phyloP scores from a whole-genome alignment of 2,797 vertebrate genomes.

The Crotalus adamanteus region DNA sequence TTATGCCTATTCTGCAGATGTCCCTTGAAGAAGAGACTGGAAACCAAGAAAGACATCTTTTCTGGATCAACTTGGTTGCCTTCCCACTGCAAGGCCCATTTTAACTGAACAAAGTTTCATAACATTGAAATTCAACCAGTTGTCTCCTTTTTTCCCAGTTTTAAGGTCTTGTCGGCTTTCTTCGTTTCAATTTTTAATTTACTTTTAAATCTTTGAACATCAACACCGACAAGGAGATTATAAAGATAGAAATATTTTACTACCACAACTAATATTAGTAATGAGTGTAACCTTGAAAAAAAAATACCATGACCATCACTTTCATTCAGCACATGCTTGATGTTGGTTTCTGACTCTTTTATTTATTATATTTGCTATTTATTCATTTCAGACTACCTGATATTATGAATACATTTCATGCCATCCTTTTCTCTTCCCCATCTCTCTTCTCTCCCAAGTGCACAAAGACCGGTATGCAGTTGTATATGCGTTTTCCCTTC shows the following conservation, averaged over 20 bases:
- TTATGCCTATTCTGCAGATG: background rate
- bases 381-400: background rate
- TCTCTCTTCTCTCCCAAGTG: background rate
- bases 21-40: background rate
- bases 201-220: background rate
- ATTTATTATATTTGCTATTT: background rate
- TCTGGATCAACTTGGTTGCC: background rate
- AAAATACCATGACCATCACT: background rate
- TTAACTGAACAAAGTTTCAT: background rate
- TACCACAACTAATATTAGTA: background rate
- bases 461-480: conserved; percentile 5
- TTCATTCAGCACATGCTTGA: background rate
- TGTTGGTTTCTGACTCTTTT: background rate
- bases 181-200: background rate
- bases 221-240: background rate
- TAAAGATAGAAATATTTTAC: background rate
- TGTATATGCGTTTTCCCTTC: conserved; percentile 43
- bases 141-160: background rate
- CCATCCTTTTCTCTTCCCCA: background rate
- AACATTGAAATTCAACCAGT: background rate
- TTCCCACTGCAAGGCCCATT: background rate
- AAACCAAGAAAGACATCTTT: background rate
- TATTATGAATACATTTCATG: background rate
- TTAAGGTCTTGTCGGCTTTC: background rate
- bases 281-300: background rate